Percentiles rank a stretch among this genome's conserved stretches.
Evolutionary conservation across 2,797 vertebrate genomes (phyloP).

Genomic region (Hylomyscus alleni): DNA sequence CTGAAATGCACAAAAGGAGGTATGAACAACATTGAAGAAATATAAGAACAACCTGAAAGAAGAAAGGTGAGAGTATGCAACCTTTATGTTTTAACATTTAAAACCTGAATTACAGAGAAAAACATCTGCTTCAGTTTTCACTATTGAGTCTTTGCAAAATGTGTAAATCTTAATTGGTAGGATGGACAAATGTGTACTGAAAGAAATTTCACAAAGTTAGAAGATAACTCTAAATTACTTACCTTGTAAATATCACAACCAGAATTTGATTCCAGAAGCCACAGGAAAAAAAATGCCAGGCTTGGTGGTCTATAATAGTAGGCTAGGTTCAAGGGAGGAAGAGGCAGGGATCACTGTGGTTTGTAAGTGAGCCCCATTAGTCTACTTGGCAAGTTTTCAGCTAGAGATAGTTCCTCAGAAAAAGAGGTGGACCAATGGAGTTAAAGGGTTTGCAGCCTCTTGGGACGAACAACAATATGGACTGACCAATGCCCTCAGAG

Average conservation of each 20-base stretch:
- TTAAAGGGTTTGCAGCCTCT: too few species aligned
- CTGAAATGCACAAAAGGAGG: background rate
- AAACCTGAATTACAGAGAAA: background rate
- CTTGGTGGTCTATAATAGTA: background rate
- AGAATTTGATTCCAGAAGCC: background rate
- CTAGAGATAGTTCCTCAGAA: background rate
- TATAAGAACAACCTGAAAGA: background rate
- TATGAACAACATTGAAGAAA: background rate
- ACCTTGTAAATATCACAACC: background rate
- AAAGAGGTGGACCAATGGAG: too few species aligned
- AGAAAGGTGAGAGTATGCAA: too few species aligned
- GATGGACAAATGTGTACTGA: background rate
- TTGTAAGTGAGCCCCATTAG: background rate
- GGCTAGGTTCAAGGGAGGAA: background rate
- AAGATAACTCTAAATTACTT: background rate
- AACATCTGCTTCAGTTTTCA: background rate
- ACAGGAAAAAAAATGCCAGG: background rate
- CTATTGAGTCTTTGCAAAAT: background rate
- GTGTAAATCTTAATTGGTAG: background rate
- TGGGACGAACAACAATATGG: too few species aligned
- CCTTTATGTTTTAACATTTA: background rate
- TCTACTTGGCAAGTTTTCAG: background rate
- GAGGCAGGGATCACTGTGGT: too few species aligned
- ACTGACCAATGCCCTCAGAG: too few species aligned
- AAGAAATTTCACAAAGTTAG: background rate